Evolutionary conservation across 2,113 vertebrate genomes (phyloP).

Genomic region (Apodemus speciosus): DNA sequence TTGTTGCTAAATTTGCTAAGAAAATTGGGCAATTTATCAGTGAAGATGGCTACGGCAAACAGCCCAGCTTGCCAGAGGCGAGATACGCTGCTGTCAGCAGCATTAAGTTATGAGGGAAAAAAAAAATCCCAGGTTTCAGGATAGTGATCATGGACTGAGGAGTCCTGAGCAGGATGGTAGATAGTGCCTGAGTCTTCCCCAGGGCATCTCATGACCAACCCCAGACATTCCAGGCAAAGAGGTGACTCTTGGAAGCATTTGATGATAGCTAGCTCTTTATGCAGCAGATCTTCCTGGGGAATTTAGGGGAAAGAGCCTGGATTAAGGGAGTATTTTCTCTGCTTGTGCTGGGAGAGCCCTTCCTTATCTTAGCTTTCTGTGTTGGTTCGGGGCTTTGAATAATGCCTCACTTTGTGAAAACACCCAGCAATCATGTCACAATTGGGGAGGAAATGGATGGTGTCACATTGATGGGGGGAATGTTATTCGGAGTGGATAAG

Average conservation of each 20-base stretch:
- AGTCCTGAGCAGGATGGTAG: not conserved
- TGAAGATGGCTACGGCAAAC: slow-evolving; percentile 65
- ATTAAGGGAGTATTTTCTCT: slow-evolving; percentile 40
- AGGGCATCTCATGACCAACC: not conserved
- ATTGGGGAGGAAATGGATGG: slow-evolving; percentile 52
- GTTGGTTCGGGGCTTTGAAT: slow-evolving; percentile 63
- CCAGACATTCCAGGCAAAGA: not conserved
- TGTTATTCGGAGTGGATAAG: slow-evolving; percentile 9
- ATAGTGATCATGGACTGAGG: not conserved
- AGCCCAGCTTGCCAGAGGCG: slow-evolving; percentile 50
- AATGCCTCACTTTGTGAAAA: slow-evolving; percentile 67
- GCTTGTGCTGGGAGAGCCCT: not conserved
- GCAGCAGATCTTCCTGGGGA: slow-evolving; percentile 27
- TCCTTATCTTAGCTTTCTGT: slow-evolving; percentile 36
- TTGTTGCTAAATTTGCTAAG: slow-evolving; percentile 80
- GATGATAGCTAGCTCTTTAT: not conserved
- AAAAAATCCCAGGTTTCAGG: slow-evolving; percentile 40
- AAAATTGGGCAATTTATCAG: slow-evolving; percentile 80
- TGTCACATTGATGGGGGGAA: not conserved
- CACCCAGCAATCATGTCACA: slow-evolving; percentile 48
- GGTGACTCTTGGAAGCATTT: not conserved
- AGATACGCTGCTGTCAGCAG: slow-evolving; percentile 55
- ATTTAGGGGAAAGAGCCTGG: not conserved
- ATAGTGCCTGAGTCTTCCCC: not conserved
- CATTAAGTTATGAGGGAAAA: slow-evolving; percentile 63